These are phyloP conservation scores for Borostomias antarcticus DNA, from an alignment of 2,797 vertebrate species.

Conservation along the genomic window DNA sequence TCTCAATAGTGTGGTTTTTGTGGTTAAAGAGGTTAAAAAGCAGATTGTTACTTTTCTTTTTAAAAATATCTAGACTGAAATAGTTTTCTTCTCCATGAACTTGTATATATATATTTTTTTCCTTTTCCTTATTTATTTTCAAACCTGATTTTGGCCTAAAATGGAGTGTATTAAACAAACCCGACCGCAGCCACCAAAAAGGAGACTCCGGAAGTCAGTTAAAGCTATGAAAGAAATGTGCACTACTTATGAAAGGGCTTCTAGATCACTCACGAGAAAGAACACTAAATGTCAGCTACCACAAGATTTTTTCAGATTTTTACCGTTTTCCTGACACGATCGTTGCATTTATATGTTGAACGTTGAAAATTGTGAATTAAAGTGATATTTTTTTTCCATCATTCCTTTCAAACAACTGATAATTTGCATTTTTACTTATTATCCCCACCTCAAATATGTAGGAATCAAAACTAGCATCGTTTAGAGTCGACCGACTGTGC, in stretches of 20 bases:
- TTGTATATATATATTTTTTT: conserved; percentile 72
- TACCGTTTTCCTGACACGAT: conserved; percentile 81
- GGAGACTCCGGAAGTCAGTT: conserved; percentile 78
- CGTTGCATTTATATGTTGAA: conserved; percentile 69
- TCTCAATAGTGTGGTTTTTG: conserved; percentile 88
- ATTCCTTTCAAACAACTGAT: conserved; percentile 76
- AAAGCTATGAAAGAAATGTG: conserved; percentile 92
- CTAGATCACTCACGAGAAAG: conserved; percentile 87
- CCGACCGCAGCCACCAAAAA: conserved; percentile 73
- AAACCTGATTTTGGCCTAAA: conserved; percentile 88
- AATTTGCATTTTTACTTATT: conserved; percentile 51
- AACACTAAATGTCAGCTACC: conserved; percentile 86
- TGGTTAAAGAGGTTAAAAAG: conserved; percentile 91
- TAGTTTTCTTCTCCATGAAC: conserved; percentile 45
- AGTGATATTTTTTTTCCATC: conserved; percentile 69
- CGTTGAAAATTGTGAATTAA: conserved; percentile 85
- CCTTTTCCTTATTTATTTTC: conserved; percentile 66
- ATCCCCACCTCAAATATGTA: conserved; percentile 78
- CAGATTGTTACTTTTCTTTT: conserved; percentile 69
- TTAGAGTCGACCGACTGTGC: conserved; percentile 94
- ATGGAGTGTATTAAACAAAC: conserved; percentile 90
- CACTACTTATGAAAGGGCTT: conserved; percentile 84
- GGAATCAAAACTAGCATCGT: conserved; percentile 90
- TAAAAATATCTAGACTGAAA: conserved; percentile 88
- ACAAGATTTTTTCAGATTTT: conserved; percentile 78